phyloP scores from a whole-genome alignment of 1,140 invertebrate genomes.

The Wiebesia pumilae region DNA sequence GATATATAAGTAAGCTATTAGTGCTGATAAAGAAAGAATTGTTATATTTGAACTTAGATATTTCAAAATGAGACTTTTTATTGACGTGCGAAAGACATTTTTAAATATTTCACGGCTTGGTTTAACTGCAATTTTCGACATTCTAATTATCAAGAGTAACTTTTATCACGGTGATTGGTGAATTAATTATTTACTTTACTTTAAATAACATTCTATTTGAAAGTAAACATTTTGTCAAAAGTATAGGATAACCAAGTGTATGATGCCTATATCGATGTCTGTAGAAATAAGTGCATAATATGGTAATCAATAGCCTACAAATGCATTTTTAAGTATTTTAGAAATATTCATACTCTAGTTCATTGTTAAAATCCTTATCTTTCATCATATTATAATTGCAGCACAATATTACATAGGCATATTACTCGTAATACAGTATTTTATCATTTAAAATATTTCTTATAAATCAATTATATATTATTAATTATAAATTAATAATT shows the following conservation, averaged over 20 bases:
- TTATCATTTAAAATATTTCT: no score
- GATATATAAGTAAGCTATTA: neutral
- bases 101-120: constrained; percentile 9
- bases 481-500: neutral
- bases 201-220: neutral
- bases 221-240: neutral
- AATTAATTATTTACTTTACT: neutral
- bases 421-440: no score
- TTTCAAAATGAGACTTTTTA: constrained; percentile 21
- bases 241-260: no score
- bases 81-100: constrained; percentile 23
- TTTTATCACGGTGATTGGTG: neutral
- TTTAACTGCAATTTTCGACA: neutral
- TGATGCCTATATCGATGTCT: no score
- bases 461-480: no score
- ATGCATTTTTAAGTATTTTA: no score
- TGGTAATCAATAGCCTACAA: no score
- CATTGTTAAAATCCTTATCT: no score
- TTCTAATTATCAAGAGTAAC: neutral
- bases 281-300: no score
- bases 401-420: no score
- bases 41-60: neutral
- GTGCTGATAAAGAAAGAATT: neutral
- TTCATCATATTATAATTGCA: no score
- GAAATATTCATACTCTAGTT: no score